phyloP scores from a whole-genome alignment of 2,797 vertebrate genomes.

The Muscicapa striata region DNA sequence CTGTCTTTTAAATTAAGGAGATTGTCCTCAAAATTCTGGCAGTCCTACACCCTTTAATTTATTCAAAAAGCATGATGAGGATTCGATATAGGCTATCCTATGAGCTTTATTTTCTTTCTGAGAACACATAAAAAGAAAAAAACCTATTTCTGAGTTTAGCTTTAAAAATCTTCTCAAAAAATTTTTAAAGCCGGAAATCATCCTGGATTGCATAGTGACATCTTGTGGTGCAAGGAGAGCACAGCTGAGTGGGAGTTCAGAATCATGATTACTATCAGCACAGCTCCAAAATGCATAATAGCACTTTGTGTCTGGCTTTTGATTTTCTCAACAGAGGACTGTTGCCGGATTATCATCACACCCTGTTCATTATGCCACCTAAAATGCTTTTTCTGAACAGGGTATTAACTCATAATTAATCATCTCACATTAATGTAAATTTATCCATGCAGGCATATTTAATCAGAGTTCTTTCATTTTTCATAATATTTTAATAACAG shows the following conservation, averaged over 20 bases:
- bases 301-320: slow-evolving; percentile 46
- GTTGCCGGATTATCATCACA: slow-evolving; percentile 3
- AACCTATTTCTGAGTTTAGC: slow-evolving; percentile 2
- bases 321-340: slow-evolving; percentile 45
- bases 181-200: slow-evolving; percentile 24
- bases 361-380: slow-evolving; percentile 50
- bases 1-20: not conserved
- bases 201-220: slow-evolving; percentile 77
- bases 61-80: slow-evolving; percentile 9
- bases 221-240: slow-evolving; percentile 74
- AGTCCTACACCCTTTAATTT: not conserved
- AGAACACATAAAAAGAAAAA: slow-evolving; percentile 43
- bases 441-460: slow-evolving; percentile 61
- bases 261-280: not conserved
- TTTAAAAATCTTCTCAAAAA: not conserved
- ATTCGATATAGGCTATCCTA: not conserved
- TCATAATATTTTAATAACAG: slow-evolving; percentile 72
- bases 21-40: not conserved
- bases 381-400: slow-evolving; percentile 56
- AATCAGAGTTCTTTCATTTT: slow-evolving; percentile 71
- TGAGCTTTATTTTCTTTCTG: slow-evolving; percentile 43
- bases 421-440: slow-evolving; percentile 62
- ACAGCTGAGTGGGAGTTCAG: slow-evolving; percentile 7
- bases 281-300: slow-evolving; percentile 16
- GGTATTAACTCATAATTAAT: slow-evolving; percentile 70